Evolutionary conservation across 2,888 invertebrate species (phyloP).

Genomic region (Hypselothyrea guttata): DNA sequence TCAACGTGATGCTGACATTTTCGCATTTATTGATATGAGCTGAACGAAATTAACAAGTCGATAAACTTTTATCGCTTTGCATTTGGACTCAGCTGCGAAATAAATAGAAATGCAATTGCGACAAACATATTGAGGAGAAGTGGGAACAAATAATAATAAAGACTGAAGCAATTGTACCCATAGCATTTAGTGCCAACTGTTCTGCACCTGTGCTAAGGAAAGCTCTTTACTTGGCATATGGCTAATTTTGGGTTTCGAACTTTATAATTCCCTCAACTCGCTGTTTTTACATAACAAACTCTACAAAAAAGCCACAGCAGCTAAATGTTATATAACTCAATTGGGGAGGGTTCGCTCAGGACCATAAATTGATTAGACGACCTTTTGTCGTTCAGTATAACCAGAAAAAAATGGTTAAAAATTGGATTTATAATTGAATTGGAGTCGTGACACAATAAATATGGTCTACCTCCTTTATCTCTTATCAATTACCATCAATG

Average conservation of each 20-base stretch:
- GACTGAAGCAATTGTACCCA: background rate
- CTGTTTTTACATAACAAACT: slow-evolving; percentile 35
- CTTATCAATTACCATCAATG: too few species aligned
- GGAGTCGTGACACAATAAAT: slow-evolving; percentile 43
- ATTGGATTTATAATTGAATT: slow-evolving; percentile 52
- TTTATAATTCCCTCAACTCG: slow-evolving; percentile 56
- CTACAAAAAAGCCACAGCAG: slow-evolving; percentile 39
- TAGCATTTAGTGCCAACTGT: slow-evolving; percentile 16
- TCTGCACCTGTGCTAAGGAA: slow-evolving; percentile 51
- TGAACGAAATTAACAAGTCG: slow-evolving; percentile 64
- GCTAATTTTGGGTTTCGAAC: slow-evolving; percentile 56
- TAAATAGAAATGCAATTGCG: slow-evolving; percentile 64
- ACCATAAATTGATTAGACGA: slow-evolving; percentile 56
- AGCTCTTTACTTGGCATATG: slow-evolving; percentile 45
- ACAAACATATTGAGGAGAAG: slow-evolving; percentile 34
- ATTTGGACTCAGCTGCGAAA: slow-evolving; percentile 59
- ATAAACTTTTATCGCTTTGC: slow-evolving; percentile 74
- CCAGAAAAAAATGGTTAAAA: slow-evolving; percentile 15
- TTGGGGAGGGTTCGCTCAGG: slow-evolving; percentile 48
- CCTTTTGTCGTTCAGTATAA: slow-evolving; percentile 19
- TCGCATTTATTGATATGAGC: slow-evolving; percentile 66
- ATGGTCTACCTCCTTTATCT: too few species aligned
- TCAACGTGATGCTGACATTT: slow-evolving; percentile 42
- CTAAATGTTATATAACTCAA: slow-evolving; percentile 50
- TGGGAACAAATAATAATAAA: slow-evolving; percentile 9